phyloP scores from a whole-genome alignment of 2,888 invertebrate species.

The Drosophila robusta region DNA sequence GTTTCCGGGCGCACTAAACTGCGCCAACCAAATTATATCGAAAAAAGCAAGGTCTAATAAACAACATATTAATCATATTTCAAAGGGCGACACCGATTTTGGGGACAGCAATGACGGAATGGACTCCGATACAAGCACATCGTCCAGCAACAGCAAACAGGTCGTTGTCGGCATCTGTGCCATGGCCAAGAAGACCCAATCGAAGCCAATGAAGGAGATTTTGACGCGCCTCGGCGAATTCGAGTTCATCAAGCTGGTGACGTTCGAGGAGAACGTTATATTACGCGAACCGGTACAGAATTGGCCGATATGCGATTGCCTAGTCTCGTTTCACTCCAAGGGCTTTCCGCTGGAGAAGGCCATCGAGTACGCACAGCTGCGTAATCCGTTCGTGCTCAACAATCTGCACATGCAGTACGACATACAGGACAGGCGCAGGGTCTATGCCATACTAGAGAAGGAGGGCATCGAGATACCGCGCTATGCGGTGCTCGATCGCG shows the following conservation, averaged over 20 bases:
- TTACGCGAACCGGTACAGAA: slow-evolving; percentile 98
- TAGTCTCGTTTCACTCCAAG: slow-evolving; percentile 99
- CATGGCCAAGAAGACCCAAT: slow-evolving; percentile 99
- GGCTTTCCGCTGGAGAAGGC: slow-evolving; percentile 99
- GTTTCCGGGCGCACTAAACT: not conserved
- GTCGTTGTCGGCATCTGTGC: slow-evolving; percentile 99
- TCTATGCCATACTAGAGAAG: slow-evolving; percentile 96
- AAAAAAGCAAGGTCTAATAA: not conserved
- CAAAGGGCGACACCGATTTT: slow-evolving; percentile 91
- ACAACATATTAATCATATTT: not conserved
- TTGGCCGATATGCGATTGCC: slow-evolving; percentile 99
- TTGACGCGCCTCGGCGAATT: slow-evolving; percentile 97
- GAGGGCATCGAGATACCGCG: slow-evolving; percentile 99
- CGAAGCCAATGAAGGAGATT: slow-evolving; percentile 99
- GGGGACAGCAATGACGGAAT: slow-evolving; percentile 87
- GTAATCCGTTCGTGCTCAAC: slow-evolving; percentile 98
- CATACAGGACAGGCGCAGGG: slow-evolving; percentile 97
- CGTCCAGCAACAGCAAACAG: slow-evolving; percentile 90
- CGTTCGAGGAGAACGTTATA: slow-evolving; percentile 98
- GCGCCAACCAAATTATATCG: not conserved
- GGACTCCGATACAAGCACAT: slow-evolving; percentile 87
- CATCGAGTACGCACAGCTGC: slow-evolving; percentile 96
- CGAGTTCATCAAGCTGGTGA: slow-evolving; percentile 96
- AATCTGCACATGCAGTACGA: slow-evolving; percentile 99
- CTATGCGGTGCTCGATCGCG: slow-evolving; percentile 98